phyloP scores from a whole-genome alignment of 2,888 invertebrate genomes.

The Orchesellides sinensis region DNA sequence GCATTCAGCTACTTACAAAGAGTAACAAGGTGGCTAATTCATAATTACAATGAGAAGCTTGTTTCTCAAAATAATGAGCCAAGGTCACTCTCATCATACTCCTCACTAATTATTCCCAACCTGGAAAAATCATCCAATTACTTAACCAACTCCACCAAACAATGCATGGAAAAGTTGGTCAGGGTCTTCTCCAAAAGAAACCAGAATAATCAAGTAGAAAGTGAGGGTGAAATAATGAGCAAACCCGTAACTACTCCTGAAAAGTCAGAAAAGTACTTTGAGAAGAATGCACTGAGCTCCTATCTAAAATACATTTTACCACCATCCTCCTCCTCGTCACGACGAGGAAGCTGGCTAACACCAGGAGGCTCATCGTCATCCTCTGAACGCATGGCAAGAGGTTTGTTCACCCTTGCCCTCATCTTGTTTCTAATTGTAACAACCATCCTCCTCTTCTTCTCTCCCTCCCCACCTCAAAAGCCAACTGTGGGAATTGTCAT shows the following conservation, averaged over 20 bases:
- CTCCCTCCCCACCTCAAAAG: too few relatives aligned
- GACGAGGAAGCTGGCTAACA: too few relatives aligned
- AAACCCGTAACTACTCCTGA: too few relatives aligned
- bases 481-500: too few relatives aligned
- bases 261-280: background rate
- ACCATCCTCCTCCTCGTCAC: background rate
- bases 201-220: too few relatives aligned
- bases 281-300: background rate
- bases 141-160: too few relatives aligned
- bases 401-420: background rate
- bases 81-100: background rate
- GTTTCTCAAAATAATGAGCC: background rate
- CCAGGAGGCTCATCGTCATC: background rate
- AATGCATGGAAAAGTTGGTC: too few relatives aligned
- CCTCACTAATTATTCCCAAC: background rate
- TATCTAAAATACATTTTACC: background rate
- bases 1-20: slow-evolving; percentile 27
- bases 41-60: background rate
- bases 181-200: too few relatives aligned
- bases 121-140: too few relatives aligned
- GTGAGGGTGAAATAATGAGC: too few relatives aligned
- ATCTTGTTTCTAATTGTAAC: background rate
- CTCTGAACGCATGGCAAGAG: background rate
- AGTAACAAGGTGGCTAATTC: slow-evolving; percentile 11
- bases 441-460: background rate